Base-by-base conservation (phyloP, 2,113 vertebrate species). In the Galbula dea region DNA sequence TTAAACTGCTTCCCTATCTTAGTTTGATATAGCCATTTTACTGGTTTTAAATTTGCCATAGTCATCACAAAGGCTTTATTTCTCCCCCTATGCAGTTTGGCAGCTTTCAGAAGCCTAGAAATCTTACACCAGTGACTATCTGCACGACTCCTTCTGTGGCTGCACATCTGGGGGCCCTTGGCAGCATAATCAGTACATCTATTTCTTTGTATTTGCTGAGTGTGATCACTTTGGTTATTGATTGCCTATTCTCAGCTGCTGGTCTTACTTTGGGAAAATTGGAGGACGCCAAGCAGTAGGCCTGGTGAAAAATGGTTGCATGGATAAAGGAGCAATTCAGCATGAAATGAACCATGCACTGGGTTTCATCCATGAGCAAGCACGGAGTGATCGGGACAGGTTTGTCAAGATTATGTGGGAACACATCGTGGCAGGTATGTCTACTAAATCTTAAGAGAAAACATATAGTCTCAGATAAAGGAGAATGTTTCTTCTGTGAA, bases 311-410 rank as follows among this genome's bases (percentile, higher is more conserved):
- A 74, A 83, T 18, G 95, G 96, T 17, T 98, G 98, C 72, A 81
- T 98, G 87, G 86, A 94, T 66, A 93, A 97, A 62, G 52, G 96
- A 85, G 96, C 97, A 16, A 96, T 98, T 86, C 97, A 98, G 72
- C 98, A 98, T 45, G 98, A 98, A 93, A 89, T 98, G 80, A 97
- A 97, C 65, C 98, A 98, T 0, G 97, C 97, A 0, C 73, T 98
- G 88, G 98, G 97, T 45, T 98, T 98, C 96, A 90, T 97, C 52
- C 98, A 98, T 3, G 98, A 98, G 83, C 98, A 98, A 58, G 82
- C 87, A 80, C 92, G 98, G 41, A 97, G 96, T 22, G 98, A 98
- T 91, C 96, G 97, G 23, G 98, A 98, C 79, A 57, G 86, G 22
- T 94, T 98, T 92, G 95, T 98, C 90, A 95, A 91, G 54, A 79